These are phyloP conservation scores for Metaphire vulgaris DNA, from an alignment of 1,140 invertebrate species.

Conservation along the genomic window DNA sequence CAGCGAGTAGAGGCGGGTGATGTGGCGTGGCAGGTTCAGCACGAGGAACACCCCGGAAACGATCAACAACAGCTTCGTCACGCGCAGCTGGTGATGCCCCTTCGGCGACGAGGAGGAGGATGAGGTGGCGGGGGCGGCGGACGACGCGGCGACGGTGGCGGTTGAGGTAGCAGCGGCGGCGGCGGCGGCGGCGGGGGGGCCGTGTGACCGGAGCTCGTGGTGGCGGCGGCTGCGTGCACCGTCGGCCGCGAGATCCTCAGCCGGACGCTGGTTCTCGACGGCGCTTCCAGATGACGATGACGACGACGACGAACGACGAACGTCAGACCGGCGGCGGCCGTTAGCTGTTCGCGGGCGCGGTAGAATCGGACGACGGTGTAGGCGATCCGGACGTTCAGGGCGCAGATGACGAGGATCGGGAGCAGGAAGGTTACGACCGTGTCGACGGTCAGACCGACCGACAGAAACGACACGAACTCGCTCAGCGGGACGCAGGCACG, in stretches of 20 bases:
- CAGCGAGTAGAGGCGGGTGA: conserved; percentile 14
- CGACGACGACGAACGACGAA: not conserved
- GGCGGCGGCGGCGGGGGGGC: too few relatives aligned
- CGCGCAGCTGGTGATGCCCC: conserved; percentile 3
- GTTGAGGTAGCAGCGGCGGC: not conserved
- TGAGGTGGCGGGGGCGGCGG: not conserved
- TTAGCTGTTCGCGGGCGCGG: not conserved
- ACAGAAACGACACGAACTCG: conserved; percentile 46
- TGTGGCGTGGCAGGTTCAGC: conserved; percentile 20
- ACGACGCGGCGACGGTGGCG: not conserved
- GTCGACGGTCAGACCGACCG: conserved; percentile 57
- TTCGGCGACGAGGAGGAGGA: not conserved
- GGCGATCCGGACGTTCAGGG: conserved; percentile 60
- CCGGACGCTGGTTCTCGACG: not conserved
- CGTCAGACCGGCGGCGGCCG: not conserved
- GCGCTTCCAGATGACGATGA: too few relatives aligned
- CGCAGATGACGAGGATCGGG: conserved; percentile 56
- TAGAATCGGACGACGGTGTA: conserved; percentile 35
- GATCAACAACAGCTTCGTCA: conserved; percentile 22
- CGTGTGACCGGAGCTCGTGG: not conserved
- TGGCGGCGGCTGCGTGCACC: not conserved
- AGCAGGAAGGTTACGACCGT: conserved; percentile 56
- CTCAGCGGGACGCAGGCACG: conserved; percentile 30
- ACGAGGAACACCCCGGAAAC: conserved; percentile 17
- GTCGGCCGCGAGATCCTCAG: not conserved